A percentile compares a stretch with the other conserved stretches of the same genome.
These are phyloP conservation scores for Megalonaias nervosa DNA, from an alignment of 1,140 invertebrate genomes.

Conservation along the genomic window DNA sequence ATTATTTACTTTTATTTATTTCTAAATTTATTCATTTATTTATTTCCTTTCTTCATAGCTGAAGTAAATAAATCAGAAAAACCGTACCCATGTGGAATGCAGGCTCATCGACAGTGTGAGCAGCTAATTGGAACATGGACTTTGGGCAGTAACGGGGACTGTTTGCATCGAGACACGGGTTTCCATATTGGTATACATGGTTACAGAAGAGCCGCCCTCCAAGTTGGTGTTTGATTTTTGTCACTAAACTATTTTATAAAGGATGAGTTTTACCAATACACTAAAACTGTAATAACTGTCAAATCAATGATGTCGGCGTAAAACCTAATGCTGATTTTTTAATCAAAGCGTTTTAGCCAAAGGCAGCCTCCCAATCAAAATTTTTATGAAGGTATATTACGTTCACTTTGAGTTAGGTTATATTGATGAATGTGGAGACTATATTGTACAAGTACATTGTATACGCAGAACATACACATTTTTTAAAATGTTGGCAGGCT, in stretches of 20 bases:
- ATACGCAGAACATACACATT: no score
- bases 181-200: constrained; percentile 26
- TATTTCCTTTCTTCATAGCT: no score
- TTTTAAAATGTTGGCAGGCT: no score
- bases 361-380: no score
- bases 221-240: constrained; percentile 13
- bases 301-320: neutral
- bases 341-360: no score
- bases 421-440: no score
- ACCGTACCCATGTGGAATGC: constrained; percentile 35
- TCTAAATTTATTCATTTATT: no score
- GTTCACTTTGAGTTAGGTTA: no score
- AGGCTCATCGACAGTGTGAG: constrained; percentile 28
- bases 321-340: no score
- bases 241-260: neutral
- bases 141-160: constrained; percentile 37
- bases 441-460: no score
- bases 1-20: no score
- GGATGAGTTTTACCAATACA: neutral
- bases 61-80: neutral
- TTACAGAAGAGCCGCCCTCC: constrained; percentile 30
- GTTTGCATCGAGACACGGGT: constrained; percentile 24
- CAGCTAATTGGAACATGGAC: constrained; percentile 41
- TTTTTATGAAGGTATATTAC: no score
- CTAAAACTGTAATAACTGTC: neutral